Evolutionary conservation across 2,797 vertebrate species (phyloP).

Genomic region (Scomberomorus guttatus): DNA sequence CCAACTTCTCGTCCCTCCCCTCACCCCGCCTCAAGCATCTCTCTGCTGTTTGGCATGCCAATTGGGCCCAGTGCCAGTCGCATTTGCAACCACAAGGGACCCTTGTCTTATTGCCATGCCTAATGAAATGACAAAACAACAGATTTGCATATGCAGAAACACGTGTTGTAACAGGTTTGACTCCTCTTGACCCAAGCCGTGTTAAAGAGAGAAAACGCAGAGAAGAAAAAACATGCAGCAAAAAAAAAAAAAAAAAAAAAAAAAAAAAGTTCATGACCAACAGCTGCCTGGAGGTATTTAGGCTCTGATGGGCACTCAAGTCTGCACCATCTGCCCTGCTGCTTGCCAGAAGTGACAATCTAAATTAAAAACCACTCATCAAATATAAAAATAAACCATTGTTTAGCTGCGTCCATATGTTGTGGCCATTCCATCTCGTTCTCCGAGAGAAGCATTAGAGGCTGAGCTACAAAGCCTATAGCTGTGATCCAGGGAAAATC

Average conservation of each 20-base stretch:
- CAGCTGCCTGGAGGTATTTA: constrained; percentile 91
- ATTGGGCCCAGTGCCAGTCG: constrained; percentile 87
- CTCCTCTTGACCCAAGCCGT: constrained; percentile 90
- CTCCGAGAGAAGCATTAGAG: constrained; percentile 51
- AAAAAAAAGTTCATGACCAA: constrained; percentile 90
- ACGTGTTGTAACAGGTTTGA: constrained; percentile 98
- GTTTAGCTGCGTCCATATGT: constrained; percentile 86
- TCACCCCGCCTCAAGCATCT: constrained; percentile 60
- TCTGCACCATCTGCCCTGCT: constrained; percentile 91
- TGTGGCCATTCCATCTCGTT: constrained; percentile 64
- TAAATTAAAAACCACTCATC: constrained; percentile 92
- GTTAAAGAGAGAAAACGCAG: constrained; percentile 69
- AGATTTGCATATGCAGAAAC: constrained; percentile 95
- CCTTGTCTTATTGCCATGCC: constrained; percentile 84
- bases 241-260: constrained; percentile 15
- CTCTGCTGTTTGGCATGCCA: constrained; percentile 80
- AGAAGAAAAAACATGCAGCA: constrained; percentile 45
- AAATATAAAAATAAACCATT: constrained; percentile 91
- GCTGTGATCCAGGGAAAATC: constrained; percentile 76
- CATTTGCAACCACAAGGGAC: constrained; percentile 91
- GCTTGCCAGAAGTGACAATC: constrained; percentile 92
- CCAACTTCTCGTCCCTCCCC: constrained; percentile 74
- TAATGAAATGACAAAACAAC: constrained; percentile 96
- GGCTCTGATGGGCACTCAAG: constrained; percentile 90
- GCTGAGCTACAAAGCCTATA: constrained; percentile 55